Evolutionary conservation across 2,797 vertebrate species (phyloP).

Genomic region (Poliocrania exsul): DNA sequence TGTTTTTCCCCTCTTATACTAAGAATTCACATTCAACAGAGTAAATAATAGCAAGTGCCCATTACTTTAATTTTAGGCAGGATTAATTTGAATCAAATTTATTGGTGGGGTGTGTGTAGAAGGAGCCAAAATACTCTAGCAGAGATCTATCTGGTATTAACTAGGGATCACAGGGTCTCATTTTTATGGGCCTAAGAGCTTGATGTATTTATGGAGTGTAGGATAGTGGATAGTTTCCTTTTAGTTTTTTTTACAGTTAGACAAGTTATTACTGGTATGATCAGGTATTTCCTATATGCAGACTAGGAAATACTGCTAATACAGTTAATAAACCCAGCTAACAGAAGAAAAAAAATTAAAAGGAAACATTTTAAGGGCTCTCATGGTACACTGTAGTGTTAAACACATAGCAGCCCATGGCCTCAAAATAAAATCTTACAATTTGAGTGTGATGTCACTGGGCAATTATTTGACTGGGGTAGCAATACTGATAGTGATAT

Average conservation of each 20-base stretch:
- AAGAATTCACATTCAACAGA: neutral
- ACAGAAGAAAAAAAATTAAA: neutral
- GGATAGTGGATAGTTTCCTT: conserved; percentile 36
- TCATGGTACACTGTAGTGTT: neutral
- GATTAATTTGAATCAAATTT: conserved; percentile 2
- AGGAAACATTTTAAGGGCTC: conserved; percentile 38
- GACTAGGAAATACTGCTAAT: conserved; percentile 34
- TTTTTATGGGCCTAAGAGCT: conserved; percentile 9
- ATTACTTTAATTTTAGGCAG: neutral
- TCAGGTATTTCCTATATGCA: conserved; percentile 48
- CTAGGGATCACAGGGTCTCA: neutral
- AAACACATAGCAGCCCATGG: neutral
- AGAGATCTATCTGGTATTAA: neutral
- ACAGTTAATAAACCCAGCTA: conserved; percentile 34
- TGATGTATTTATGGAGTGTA: conserved; percentile 50
- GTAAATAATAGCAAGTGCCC: neutral
- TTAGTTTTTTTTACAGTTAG: neutral
- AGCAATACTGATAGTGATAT: conserved; percentile 17
- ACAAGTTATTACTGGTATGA: conserved; percentile 33
- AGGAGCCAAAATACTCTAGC: neutral
- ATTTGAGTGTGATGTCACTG: conserved; percentile 16
- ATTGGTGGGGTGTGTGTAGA: neutral
- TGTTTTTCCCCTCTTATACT: neutral
- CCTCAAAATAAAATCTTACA: neutral
- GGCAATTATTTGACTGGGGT: conserved; percentile 12